Evolutionary conservation across 2,113 vertebrate species (phyloP).

Genomic region (Phylloscopus trochiloides): DNA sequence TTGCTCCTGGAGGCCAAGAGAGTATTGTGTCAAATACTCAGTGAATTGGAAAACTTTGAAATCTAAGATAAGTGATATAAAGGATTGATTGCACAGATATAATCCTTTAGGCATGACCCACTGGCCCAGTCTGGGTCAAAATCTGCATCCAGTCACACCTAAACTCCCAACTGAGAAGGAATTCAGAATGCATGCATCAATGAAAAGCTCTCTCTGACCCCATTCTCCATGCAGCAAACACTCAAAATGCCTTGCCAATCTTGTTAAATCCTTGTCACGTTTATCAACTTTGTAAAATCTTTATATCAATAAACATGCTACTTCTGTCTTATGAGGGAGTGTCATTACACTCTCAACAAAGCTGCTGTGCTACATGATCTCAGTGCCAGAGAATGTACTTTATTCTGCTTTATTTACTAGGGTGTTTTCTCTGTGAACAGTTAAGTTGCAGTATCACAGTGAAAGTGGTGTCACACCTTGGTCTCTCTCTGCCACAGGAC

Average conservation of each 20-base stretch:
- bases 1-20: background rate
- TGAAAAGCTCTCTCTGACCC: background rate
- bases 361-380: background rate
- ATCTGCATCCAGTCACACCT: background rate
- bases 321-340: background rate
- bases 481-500: background rate
- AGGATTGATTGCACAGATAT: background rate
- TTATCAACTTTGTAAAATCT: background rate
- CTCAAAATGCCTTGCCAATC: background rate
- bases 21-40: background rate
- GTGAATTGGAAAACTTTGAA: background rate
- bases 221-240: background rate
- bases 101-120: background rate
- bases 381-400: background rate
- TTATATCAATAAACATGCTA: background rate
- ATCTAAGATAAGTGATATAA: background rate
- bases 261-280: background rate
- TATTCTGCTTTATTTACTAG: background rate
- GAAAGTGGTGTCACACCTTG: background rate
- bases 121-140: background rate
- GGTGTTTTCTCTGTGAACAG: background rate
- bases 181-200: background rate
- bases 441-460: background rate
- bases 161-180: background rate
- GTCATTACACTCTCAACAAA: background rate